Base-by-base conservation (phyloP, 2,113 vertebrate genomes). In the Glaucomys volans region DNA sequence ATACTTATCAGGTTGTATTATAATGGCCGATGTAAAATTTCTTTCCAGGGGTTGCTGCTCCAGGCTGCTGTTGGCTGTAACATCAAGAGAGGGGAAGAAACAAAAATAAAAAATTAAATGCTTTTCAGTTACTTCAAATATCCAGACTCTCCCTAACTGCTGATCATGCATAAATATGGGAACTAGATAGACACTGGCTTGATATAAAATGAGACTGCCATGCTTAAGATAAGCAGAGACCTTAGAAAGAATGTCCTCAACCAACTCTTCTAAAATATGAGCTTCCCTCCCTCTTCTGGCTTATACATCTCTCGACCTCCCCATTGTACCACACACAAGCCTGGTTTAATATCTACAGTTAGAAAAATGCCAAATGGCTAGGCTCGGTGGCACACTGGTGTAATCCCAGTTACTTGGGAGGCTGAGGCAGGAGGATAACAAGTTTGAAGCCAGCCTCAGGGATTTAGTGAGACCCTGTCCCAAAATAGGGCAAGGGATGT, bases 1-100 rank as follows among this genome's bases (percentile, higher is more conserved):
- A 97, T 59, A 95, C 85, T 97, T 96, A 96, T 69, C 77, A 90
- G 82, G 80, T 87, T 96, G 81, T 92, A 95, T 94, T 95, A 87
- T 95, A 96, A 96, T 81, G 57, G 85, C 81, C 66, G 14, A 95
- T 93, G 96, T 87, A 96, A 91, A 96, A 90, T 90, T 96, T 92
- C 94, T 90, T 94, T 79, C 91, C 94, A 87, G 54, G 57, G 42
- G 80, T 8, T 6, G 87, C 37, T 96, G 83, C 83, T 96, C 82
- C 77, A 96, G 88, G 79, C 32, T 94, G 50, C 69, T 92, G 54
- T 28, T 40, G 66, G 86, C 86, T 94, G 42, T 75, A 96, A 93
- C 76, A 86, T 72, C 54, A 59, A 89, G 50, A 96, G 32, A 92
- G 5, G 67, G 76, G 22, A 69, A 12, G 37, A 97, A 59, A 88